Base-by-base conservation (phyloP, 2,797 vertebrate species). In the Silurus aristotelis region DNA sequence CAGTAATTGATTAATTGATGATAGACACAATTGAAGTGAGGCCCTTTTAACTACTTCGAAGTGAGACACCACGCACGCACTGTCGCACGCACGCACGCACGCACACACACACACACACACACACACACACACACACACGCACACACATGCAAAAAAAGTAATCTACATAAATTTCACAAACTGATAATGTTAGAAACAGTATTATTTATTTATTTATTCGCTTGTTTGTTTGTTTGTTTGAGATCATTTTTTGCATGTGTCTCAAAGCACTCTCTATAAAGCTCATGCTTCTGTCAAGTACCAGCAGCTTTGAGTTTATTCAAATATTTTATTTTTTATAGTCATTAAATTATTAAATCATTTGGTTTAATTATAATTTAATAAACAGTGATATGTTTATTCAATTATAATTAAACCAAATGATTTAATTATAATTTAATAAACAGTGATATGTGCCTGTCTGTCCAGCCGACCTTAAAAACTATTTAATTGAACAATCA, bases 1-100 rank as follows among this genome's bases (percentile, higher is more conserved):
- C 90, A 90, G 92, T 96, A 95, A 95, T 95, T 95, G 94, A 95
- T 95, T 95, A 95, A 95, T 95, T 95, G 94, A 94, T 94, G 90
- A 90, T 90, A 90, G 87, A 91, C 90, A 83, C 87, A 89, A 93
- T 94, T 94, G 90, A 95, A 93, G 91, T 94, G 88, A 82, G 81
- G 85, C 61, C n/a, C 87, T 83, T 89, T 89, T 90, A 83, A 72
- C 87, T 73, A 88, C 86, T 67, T 13, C 31, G 25, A 67, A 67
- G 25, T 25, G 8, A 66, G 6, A 9, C n/a, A 3, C 12, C 25
- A 25, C 2, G 13, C 9, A 67, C 64, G 25, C 64, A 67, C 64
- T n/a, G n/a, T n/a, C 48, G 9, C 48, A 48, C 48, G 25, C n/a
- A 66, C n/a, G 3, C 63, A 66, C 63, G 2, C n/a, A 12, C 63